Evolutionary conservation across 2,888 invertebrate species (phyloP), one percentile per base, ranked within the genome.

Genomic region (Agriopis marginaria): DNA sequence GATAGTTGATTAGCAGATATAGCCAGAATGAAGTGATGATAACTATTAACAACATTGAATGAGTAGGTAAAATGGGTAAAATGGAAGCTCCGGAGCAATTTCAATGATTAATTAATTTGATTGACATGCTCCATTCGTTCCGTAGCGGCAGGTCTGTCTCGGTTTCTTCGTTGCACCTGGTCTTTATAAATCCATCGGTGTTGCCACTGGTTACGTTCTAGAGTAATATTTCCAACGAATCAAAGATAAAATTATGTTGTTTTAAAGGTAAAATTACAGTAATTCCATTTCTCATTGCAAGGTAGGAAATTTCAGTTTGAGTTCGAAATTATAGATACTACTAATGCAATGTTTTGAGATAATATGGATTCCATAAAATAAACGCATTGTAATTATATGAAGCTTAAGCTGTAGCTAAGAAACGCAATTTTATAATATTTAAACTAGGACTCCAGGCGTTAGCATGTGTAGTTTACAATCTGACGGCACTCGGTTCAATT

Each of bases 41-140:
- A n/a, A 53, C 12, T 42, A 62, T 66, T 65, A 60, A 45, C 5
- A 40, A 60, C 23, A 44, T 12, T 45, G 61, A 65, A 58, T 60
- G 59, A 70, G 71, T 59, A 56, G 75, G 76, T 86, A 88, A 84
- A 86, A 85, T 84, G 82, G 75, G 76, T 86, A 88, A 84, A 86
- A 85, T 84, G 82, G 84, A 63, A 66, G 79, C 80, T 83, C 84
- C 82, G 78, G 72, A 81, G 77, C 82, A 81, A 81, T 86, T 85
- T 85, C 82, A 89, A 89, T 89, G 89, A 93, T 91, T 91, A 92
- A 93, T 92, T 91, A 91, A 87, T 84, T 83, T 87, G 88, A 92
- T 93, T 92, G 92, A 89, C 88, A 89, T 85, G 91, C 80, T 80
- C 79, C 86, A 89, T 93, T 90, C 85, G 92, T 79, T 86, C 79